phyloP scores from a whole-genome alignment of 2,888 invertebrate genomes.

The Tetragnatha montana region DNA sequence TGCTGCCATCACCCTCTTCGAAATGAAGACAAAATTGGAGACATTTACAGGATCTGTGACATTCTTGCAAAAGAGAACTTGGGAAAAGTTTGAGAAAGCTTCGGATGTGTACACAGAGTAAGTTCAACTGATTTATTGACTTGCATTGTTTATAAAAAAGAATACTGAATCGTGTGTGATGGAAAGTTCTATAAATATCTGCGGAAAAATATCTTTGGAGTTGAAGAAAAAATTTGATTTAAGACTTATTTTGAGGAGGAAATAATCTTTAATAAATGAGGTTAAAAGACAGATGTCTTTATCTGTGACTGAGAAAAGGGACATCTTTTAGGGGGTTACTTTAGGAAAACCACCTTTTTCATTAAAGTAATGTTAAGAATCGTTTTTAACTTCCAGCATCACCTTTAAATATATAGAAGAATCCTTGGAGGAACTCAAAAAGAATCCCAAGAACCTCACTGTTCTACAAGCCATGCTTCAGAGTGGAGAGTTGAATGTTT shows the following conservation, averaged over 20 bases:
- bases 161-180: too few relatives aligned
- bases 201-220: too few relatives aligned
- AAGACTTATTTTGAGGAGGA: too few relatives aligned
- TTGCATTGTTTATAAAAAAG: too few relatives aligned
- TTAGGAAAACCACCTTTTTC: too few relatives aligned
- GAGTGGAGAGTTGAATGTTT: constrained; percentile 85
- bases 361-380: too few relatives aligned
- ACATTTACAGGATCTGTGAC: constrained; percentile 73
- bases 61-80: constrained; percentile 76
- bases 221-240: too few relatives aligned
- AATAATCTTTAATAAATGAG: too few relatives aligned
- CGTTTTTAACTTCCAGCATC: constrained; percentile 33
- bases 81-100: constrained; percentile 75
- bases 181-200: too few relatives aligned
- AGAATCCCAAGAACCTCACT: constrained; percentile 80
- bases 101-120: constrained; percentile 77
- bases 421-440: constrained; percentile 40
- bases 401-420: constrained; percentile 59
- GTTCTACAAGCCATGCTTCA: constrained; percentile 85
- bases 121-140: constrained; percentile 36
- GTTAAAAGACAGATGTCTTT: too few relatives aligned
- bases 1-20: constrained; percentile 76
- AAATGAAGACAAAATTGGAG: constrained; percentile 74
- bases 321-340: too few relatives aligned
- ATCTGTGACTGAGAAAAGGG: too few relatives aligned